Conservation (phyloP, 2,888 invertebrate species). For the Endomychus coccineus region DNA sequence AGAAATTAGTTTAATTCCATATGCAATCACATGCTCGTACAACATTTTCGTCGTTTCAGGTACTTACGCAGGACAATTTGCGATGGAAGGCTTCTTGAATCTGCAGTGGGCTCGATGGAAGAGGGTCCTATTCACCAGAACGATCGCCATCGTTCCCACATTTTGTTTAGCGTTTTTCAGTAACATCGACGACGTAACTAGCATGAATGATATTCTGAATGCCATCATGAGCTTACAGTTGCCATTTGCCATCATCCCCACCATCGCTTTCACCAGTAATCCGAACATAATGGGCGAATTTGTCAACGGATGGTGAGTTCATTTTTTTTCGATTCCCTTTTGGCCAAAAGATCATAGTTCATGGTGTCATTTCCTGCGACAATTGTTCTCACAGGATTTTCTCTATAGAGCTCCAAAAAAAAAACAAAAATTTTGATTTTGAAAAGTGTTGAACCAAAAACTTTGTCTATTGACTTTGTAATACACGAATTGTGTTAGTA, state of each 20-base stretch:
- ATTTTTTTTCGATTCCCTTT: background rate
- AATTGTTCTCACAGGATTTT: too few relatives aligned
- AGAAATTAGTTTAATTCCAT: too few relatives aligned
- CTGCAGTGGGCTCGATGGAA: slow-evolving; percentile 83
- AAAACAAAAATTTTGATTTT: too few relatives aligned
- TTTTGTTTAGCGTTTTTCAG: slow-evolving; percentile 63
- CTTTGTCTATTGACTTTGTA: too few relatives aligned
- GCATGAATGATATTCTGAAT: slow-evolving; percentile 80
- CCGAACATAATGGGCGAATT: slow-evolving; percentile 77
- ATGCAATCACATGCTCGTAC: too few relatives aligned
- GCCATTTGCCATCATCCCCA: slow-evolving; percentile 81
- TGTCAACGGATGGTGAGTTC: slow-evolving; percentile 65
- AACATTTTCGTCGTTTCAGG: slow-evolving; percentile 30
- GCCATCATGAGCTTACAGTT: slow-evolving; percentile 81
- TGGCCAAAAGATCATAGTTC: too few relatives aligned
- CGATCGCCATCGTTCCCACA: slow-evolving; percentile 71
- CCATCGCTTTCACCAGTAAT: slow-evolving; percentile 78
- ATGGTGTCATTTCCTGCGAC: too few relatives aligned
- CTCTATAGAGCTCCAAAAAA: too few relatives aligned
- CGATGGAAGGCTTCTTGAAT: slow-evolving; percentile 83
- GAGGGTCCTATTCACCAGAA: slow-evolving; percentile 73
- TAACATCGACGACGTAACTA: slow-evolving; percentile 60
- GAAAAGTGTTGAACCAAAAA: too few relatives aligned
- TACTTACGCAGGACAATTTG: slow-evolving; percentile 82
- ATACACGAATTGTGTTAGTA: too few relatives aligned